Evolutionary conservation across 2,888 invertebrate genomes (phyloP).

Genomic region (Chelonus formosanus): DNA sequence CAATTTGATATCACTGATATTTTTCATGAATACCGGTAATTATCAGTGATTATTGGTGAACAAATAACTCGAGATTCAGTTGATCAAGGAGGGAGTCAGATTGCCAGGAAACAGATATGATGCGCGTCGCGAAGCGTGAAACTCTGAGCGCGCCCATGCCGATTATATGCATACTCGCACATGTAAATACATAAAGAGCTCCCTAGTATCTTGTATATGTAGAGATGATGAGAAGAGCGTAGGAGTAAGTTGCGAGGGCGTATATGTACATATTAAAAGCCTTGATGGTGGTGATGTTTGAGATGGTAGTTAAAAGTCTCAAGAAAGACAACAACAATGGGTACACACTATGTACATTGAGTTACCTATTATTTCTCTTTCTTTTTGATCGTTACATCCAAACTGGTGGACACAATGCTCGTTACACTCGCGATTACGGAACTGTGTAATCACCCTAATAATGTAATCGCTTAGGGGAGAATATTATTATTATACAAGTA

Average conservation of each 20-base stretch:
- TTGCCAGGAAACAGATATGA: conserved; percentile 64
- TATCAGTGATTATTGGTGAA: neutral
- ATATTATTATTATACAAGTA: conserved; percentile 16
- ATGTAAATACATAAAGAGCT: conserved; percentile 29
- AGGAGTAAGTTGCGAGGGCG: conserved; percentile 35
- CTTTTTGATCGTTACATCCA: neutral
- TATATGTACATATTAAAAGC: conserved; percentile 14
- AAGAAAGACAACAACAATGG: too few species aligned
- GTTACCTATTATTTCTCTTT: neutral
- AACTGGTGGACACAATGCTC: conserved; percentile 1
- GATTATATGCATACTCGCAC: conserved; percentile 50
- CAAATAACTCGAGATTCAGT: neutral
- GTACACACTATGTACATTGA: too few species aligned
- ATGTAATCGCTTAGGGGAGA: conserved; percentile 38
- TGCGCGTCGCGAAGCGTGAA: conserved; percentile 64
- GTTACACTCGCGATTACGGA: conserved; percentile 30
- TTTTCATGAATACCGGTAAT: too few species aligned
- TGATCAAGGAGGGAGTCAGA: conserved; percentile 35
- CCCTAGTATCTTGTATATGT: conserved; percentile 29
- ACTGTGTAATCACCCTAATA: conserved; percentile 46
- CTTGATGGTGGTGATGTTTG: conserved; percentile 6
- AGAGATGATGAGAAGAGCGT: conserved; percentile 32
- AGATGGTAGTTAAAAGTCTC: conserved; percentile 6
- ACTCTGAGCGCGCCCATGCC: conserved; percentile 57
- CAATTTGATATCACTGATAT: too few species aligned